phyloP scores from a whole-genome alignment of 2,888 invertebrate genomes.

The Zygogramma bicolorata region DNA sequence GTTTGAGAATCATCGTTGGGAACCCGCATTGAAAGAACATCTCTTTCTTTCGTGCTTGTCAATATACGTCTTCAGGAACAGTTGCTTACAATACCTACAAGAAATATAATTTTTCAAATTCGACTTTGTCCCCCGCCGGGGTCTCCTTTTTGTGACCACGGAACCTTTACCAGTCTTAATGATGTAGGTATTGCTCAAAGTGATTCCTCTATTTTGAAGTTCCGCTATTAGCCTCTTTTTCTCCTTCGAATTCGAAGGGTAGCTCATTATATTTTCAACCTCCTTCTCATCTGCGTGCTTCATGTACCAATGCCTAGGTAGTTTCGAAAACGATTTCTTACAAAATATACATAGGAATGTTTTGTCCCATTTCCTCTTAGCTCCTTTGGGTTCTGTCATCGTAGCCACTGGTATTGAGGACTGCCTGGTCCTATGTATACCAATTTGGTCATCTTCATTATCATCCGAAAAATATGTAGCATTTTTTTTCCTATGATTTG shows the following conservation, averaged over 20 bases:
- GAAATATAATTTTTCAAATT: not conserved
- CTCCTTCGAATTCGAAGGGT: not conserved
- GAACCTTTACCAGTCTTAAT: not conserved
- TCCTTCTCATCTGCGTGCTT: not conserved
- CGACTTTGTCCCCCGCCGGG: not conserved
- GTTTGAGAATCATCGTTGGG: not conserved
- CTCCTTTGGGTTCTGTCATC: not conserved
- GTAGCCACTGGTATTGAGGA: not conserved
- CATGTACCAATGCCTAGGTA: slow-evolving; percentile 9
- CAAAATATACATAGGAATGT: slow-evolving; percentile 2
- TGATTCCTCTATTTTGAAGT: not conserved
- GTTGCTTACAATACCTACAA: not conserved
- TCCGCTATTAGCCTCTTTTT: not conserved
- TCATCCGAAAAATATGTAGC: not conserved
- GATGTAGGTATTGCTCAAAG: not conserved
- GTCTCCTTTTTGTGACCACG: slow-evolving; percentile 4
- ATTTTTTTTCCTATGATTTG: not conserved
- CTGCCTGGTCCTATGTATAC: not conserved
- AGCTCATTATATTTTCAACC: not conserved
- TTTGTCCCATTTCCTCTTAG: slow-evolving; percentile 11
- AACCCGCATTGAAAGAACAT: not conserved
- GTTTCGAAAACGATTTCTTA: not conserved
- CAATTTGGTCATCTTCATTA: not conserved
- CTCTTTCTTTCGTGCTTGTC: not conserved
- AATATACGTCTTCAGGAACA: not conserved